Evolutionary conservation across 2,888 invertebrate genomes (phyloP).

Genomic region (Mimumesa dahlbomi): DNA sequence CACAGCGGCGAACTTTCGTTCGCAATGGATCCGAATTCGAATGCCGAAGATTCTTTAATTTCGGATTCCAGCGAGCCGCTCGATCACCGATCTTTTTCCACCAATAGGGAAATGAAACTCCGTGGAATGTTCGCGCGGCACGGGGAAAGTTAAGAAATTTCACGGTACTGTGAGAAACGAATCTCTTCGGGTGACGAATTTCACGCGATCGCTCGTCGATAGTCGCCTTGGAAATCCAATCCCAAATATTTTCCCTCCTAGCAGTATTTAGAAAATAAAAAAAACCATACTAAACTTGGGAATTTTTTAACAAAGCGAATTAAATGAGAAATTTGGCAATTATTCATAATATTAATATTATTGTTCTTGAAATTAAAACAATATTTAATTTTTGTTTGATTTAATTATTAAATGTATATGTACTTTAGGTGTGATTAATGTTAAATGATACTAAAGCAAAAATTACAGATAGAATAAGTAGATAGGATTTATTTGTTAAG

Average conservation of each 20-base stretch:
- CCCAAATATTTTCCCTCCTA: background rate
- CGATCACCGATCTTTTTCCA: constrained; percentile 52
- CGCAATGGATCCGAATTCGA: constrained; percentile 11
- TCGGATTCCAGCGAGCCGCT: constrained; percentile 53
- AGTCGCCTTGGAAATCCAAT: constrained; percentile 21
- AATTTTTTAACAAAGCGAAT: no score
- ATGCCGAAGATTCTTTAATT: constrained; percentile 59
- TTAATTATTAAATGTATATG: no score
- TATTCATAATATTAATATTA: no score
- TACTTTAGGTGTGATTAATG: no score
- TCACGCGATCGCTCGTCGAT: constrained; percentile 30
- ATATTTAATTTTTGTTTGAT: no score
- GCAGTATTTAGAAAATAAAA: no score
- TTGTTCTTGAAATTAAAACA: no score
- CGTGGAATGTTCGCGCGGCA: constrained; percentile 49
- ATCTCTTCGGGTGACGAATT: constrained; percentile 29
- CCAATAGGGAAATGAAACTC: constrained; percentile 68
- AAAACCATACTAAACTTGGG: no score
- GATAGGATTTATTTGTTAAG: no score
- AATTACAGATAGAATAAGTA: no score
- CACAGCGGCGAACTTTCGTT: constrained; percentile 11
- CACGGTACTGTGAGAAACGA: constrained; percentile 37
- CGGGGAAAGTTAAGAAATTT: constrained; percentile 47
- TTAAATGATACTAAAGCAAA: no score
- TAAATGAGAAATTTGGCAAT: no score